These are phyloP conservation scores for Machaerirhynchus nigripectus DNA, from an alignment of 2,113 vertebrate species.

Conservation along the genomic window DNA sequence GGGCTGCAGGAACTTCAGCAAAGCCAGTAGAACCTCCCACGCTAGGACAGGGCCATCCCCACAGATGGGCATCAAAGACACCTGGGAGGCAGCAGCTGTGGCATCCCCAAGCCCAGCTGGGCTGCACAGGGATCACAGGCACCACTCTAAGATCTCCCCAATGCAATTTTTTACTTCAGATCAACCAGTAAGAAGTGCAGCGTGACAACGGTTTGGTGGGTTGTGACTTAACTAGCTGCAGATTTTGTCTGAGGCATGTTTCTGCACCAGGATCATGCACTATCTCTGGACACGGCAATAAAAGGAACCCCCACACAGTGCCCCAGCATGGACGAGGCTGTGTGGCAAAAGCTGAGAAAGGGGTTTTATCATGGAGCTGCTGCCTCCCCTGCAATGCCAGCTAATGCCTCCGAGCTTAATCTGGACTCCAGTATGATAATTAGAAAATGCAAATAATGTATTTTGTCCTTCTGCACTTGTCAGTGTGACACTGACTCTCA, in stretches of 20 bases:
- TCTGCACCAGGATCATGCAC: rapidly evolving
- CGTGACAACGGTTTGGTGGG: rapidly evolving
- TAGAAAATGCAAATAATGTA: background rate
- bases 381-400: background rate
- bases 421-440: background rate
- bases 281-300: background rate
- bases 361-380: background rate
- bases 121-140: background rate
- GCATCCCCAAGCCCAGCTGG: background rate
- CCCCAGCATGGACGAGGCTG: background rate
- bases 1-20: background rate
- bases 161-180: background rate
- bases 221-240: background rate
- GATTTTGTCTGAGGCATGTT: background rate
- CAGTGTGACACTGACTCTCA: background rate
- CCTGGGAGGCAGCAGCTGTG: background rate
- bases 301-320: background rate
- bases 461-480: background rate
- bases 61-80: background rate
- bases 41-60: background rate
- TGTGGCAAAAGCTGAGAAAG: background rate
- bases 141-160: background rate
- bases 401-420: background rate
- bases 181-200: background rate
- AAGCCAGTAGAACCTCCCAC: background rate